Evolutionary conservation across 1,140 invertebrate species (phyloP), one percentile per base, ranked within the genome.

Genomic region (Drosophila chauvacae): DNA sequence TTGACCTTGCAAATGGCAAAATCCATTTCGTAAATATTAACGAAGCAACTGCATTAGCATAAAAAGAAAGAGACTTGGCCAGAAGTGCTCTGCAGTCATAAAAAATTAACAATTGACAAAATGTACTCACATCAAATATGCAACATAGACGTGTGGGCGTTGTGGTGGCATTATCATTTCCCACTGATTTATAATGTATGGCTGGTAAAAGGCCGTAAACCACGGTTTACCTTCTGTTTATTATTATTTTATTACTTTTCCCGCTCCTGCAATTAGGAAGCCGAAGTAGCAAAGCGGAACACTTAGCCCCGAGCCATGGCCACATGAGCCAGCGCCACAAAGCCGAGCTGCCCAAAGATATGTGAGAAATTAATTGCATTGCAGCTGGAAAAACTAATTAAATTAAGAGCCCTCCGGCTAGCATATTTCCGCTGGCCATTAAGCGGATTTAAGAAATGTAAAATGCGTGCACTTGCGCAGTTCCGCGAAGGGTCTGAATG

Each of bases 151-250:
- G 39, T 72, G 65, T 47, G 69, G 35, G 35, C n/a, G 20, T 16
- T 55, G 0, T 7, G 30, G 16, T n/a, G 33, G 42, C 45, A 23
- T 47, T 47, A 45, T 39, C 39, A 45, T 71, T 45, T 59, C 1
- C 20, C 37, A 65, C 60, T 79, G 69, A 87, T 83, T 72, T 66
- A 87, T 83, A 77, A 86, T 87, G 87, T 87, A 86, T 83, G 23
- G 37, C 33, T 41, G 44, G 51, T 84, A 80, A 83, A 70, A 83
- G 76, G 50, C 42, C 30, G 30, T 23, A 56, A 60, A 50, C 14
- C 35, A 33, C 11, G 14, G 48, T 4, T 70, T 35, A 26, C 26
- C 35, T 66, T 11, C 28, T 37, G 20, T 55, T 35, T 37, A 76
- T 35, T 57, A 20, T 62, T 45, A 33, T 51, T 18, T 45, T 56